Percentiles rank a stretch among this genome's conserved stretches.
Conservation (phyloP, 2,888 invertebrate genomes). For the Sabellastarte sp. region DNA sequence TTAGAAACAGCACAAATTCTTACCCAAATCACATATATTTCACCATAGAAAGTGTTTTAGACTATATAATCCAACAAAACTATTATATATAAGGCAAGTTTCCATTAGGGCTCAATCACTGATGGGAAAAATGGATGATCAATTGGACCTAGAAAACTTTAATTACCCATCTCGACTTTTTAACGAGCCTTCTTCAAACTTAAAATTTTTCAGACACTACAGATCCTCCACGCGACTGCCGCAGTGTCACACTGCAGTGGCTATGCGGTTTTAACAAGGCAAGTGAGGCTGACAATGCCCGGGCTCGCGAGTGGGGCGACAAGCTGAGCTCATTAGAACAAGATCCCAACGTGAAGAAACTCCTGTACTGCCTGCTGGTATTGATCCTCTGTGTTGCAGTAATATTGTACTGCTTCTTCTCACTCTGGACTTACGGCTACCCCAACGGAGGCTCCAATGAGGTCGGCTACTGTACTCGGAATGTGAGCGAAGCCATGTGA, state of each 20-base stretch:
- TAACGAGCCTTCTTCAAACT: too few relatives aligned
- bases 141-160: too few relatives aligned
- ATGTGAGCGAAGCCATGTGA: too few relatives aligned
- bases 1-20: too few relatives aligned
- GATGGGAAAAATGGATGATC: too few relatives aligned
- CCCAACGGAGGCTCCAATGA: background rate
- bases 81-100: too few relatives aligned
- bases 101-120: too few relatives aligned
- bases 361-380: conserved; percentile 14
- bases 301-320: conserved; percentile 7
- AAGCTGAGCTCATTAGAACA: conserved; percentile 16
- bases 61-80: too few relatives aligned
- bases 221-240: background rate
- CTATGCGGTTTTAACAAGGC: conserved; percentile 3
- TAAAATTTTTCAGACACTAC: background rate
- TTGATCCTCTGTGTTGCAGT: conserved; percentile 15
- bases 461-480: background rate
- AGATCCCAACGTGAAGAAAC: conserved; percentile 9
- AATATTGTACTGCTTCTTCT: conserved; percentile 22
- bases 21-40: too few relatives aligned
- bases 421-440: conserved; percentile 22
- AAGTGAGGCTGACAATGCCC: background rate
- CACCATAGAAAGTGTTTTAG: too few relatives aligned
- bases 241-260: conserved; percentile 1
- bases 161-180: too few relatives aligned